Evolutionary conservation across 1,140 invertebrate species (phyloP), one percentile per base, ranked within the genome.

Genomic region (Papilio machaon): DNA sequence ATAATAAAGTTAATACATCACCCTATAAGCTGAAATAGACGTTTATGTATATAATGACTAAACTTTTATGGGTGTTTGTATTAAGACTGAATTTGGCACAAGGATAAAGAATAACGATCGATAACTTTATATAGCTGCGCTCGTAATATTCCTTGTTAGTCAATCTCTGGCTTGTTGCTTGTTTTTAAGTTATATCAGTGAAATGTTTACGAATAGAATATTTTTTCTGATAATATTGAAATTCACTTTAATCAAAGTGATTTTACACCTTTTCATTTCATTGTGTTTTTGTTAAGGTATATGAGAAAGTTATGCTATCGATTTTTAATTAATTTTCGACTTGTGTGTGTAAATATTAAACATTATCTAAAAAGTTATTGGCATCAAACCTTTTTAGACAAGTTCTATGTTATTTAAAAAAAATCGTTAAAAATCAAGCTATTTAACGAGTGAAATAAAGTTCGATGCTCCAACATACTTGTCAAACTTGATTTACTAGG

Each of bases 401-500:
- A 30, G 23, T 64, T 23, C 17, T 19, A 9, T 13, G 11, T 13
- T 5, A 43, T 2, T 43, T 43, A 15, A 17, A 6, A 8, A 60
- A 60, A 13, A 4, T 64, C 13, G 23, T 30, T 30, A 11, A 64
- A 64, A 30, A 30, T 30, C 19, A 64, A 64, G 9, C 10, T 10
- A 70, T 30, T 30, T 70, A 70, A 70, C 64, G 73, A 82, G 80
- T 60, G 74, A 52, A 78, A 60, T 67, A 80, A 82, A 87, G 86
- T 86, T 88, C 88, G 84, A 88, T 85, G 86, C 82, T 85, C 87
- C 82, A 81, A 86, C 83, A 84, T 77, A 73, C 83, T 82, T 83
- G 85, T 84, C 82, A 88, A 89, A 90, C 89, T 86, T 86, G 89
- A 88, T 87, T 85, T 83, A 83, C 88, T 84, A 85, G 23, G 88